Evolutionary conservation across 2,797 vertebrate genomes (phyloP).

Genomic region (Limnodromus scolopaceus): DNA sequence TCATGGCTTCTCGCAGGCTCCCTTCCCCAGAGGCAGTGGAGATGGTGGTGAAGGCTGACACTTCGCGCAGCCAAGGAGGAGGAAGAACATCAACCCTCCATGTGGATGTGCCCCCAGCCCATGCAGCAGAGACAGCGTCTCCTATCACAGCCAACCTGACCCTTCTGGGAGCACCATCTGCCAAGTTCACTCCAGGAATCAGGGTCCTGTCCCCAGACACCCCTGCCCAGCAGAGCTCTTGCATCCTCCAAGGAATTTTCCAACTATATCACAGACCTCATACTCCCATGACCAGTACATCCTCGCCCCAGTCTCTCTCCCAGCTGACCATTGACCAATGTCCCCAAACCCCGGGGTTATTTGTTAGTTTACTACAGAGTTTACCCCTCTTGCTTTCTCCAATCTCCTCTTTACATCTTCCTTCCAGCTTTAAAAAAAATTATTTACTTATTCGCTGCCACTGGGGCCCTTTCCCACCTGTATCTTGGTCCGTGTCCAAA

Average conservation of each 20-base stretch:
- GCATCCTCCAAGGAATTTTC: rapidly evolving
- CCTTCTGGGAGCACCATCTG: rapidly evolving
- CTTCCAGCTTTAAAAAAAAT: not conserved
- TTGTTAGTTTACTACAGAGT: not conserved
- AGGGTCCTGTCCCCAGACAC: rapidly evolving
- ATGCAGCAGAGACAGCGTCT: rapidly evolving
- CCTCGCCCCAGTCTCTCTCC: not conserved
- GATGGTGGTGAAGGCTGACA: no score
- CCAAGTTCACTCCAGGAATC: rapidly evolving
- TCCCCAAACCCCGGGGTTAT: not conserved
- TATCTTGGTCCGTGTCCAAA: not conserved
- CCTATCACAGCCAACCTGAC: rapidly evolving
- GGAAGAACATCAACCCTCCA: not conserved
- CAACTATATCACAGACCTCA: rapidly evolving
- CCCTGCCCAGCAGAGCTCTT: not conserved
- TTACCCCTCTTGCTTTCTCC: not conserved
- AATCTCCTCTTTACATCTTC: not conserved
- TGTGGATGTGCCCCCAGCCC: rapidly evolving
- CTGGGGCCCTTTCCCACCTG: not conserved
- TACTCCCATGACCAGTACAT: rapidly evolving
- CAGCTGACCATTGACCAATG: not conserved
- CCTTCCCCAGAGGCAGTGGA: not conserved
- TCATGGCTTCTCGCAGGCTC: not conserved
- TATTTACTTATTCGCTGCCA: not conserved
- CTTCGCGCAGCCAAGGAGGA: not conserved